These are phyloP conservation scores for Strigamia transsilvanica DNA, from an alignment of 2,888 invertebrate genomes.

Conservation along the genomic window DNA sequence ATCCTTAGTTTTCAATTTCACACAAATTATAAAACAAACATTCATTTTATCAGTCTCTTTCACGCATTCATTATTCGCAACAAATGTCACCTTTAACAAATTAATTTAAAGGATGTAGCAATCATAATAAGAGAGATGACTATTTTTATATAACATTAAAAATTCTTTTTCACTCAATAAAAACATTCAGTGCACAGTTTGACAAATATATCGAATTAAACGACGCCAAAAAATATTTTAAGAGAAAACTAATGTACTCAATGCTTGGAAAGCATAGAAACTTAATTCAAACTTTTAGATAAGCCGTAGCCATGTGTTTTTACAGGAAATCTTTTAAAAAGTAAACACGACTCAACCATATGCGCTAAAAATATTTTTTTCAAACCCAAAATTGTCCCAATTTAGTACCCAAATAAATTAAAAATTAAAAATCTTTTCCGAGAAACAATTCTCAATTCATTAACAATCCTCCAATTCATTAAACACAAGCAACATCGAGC, in stretches of 20 bases:
- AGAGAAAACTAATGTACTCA: neutral
- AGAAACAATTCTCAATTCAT: neutral
- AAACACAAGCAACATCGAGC: too few relatives aligned
- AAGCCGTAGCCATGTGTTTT: neutral
- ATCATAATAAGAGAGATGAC: too few relatives aligned
- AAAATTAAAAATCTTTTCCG: neutral
- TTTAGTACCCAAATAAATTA: neutral
- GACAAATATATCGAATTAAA: neutral
- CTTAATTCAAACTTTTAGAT: neutral
- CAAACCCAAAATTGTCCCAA: neutral
- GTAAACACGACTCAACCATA: neutral
- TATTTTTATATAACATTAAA: too few relatives aligned
- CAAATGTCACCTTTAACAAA: too few relatives aligned
- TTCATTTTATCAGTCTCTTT: too few relatives aligned
- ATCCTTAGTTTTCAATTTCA: too few relatives aligned
- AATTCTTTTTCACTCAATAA: too few relatives aligned
- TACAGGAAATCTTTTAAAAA: neutral
- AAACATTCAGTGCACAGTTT: too few relatives aligned
- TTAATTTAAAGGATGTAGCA: too few relatives aligned
- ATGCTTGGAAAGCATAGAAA: neutral
- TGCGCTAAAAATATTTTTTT: neutral
- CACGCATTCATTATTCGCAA: too few relatives aligned
- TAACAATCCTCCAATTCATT: neutral
- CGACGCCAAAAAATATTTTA: neutral
- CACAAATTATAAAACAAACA: too few relatives aligned